phyloP scores from a whole-genome alignment of 2,888 invertebrate species.

The Caenorhabditis sp. region DNA sequence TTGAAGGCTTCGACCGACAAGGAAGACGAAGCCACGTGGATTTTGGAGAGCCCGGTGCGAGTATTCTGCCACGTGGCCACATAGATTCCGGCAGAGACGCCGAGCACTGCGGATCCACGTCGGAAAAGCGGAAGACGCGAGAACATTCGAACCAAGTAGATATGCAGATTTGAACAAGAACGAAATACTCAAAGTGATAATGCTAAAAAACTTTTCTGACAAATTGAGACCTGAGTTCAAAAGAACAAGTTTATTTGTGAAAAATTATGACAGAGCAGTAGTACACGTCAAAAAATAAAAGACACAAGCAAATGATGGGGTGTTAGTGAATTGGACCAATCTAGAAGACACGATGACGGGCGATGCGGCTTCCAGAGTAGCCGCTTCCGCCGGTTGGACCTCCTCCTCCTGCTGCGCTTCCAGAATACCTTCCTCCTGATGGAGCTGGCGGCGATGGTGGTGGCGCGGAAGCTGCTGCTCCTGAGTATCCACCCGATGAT shows the following conservation, averaged over 20 bases:
- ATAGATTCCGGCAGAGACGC: constrained; percentile 3
- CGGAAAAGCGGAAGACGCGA: constrained; percentile 8
- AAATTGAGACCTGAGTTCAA: neutral
- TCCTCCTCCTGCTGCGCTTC: constrained; percentile 9
- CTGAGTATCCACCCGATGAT: constrained; percentile 9
- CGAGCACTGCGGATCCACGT: constrained; percentile 10
- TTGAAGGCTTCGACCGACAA: neutral
- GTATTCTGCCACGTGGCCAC: constrained; percentile 8
- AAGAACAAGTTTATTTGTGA: constrained; percentile 22
- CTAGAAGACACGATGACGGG: constrained; percentile 41
- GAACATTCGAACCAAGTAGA: constrained; percentile 14
- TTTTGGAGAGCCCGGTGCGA: constrained; percentile 9
- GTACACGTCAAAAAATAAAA: constrained; percentile 22
- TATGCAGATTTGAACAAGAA: neutral
- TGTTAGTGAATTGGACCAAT: too few species aligned
- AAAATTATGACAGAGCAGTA: constrained; percentile 7
- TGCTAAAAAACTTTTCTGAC: neutral
- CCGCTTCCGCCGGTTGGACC: too few species aligned
- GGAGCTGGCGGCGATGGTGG: constrained; percentile 20
- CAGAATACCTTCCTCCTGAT: constrained; percentile 23
- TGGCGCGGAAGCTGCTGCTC: constrained; percentile 2
- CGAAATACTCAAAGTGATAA: neutral
- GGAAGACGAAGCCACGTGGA: constrained; percentile 22
- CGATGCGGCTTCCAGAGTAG: constrained; percentile 32
- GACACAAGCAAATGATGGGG: constrained; percentile 30